These are phyloP conservation scores for Oncopeltus fasciatus DNA, from an alignment of 1,140 invertebrate species.

Conservation along the genomic window DNA sequence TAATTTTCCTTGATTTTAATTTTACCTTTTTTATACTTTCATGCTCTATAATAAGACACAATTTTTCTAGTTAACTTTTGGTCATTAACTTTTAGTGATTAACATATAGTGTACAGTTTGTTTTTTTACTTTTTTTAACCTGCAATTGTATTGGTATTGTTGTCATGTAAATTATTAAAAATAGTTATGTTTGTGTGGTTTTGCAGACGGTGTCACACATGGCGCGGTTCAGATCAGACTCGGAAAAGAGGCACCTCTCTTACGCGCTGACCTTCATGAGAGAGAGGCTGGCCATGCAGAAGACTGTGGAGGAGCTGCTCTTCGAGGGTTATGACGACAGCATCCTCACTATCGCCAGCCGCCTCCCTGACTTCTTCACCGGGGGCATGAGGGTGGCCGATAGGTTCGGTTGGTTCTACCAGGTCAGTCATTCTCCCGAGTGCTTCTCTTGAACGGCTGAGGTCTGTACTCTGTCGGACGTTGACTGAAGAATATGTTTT, in stretches of 20 bases:
- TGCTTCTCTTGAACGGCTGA: too few relatives aligned
- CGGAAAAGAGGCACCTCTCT: conserved; percentile 33
- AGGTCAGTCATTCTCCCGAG: too few relatives aligned
- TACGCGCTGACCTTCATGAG: conserved; percentile 35
- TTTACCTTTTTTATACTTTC: too few relatives aligned
- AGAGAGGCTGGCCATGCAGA: conserved; percentile 41
- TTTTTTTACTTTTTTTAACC: too few relatives aligned
- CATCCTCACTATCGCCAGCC: conserved; percentile 46
- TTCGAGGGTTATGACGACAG: conserved; percentile 62
- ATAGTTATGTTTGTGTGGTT: too few relatives aligned
- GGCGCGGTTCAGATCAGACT: not conserved
- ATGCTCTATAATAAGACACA: too few relatives aligned
- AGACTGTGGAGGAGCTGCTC: conserved; percentile 52
- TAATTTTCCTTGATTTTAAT: too few relatives aligned
- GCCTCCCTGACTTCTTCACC: conserved; percentile 37
- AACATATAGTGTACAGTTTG: too few relatives aligned
- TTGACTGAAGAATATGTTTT: not conserved
- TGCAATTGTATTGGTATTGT: too few relatives aligned
- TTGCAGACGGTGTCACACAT: conserved; percentile 13
- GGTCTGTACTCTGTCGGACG: not conserved
- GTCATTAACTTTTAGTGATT: too few relatives aligned
- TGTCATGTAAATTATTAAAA: too few relatives aligned
- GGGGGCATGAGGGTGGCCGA: conserved; percentile 52
- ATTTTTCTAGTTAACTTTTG: too few relatives aligned
- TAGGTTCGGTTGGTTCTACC: conserved; percentile 67